Base-by-base conservation (phyloP, 1,140 invertebrate species). In the Papilio dardanus region DNA sequence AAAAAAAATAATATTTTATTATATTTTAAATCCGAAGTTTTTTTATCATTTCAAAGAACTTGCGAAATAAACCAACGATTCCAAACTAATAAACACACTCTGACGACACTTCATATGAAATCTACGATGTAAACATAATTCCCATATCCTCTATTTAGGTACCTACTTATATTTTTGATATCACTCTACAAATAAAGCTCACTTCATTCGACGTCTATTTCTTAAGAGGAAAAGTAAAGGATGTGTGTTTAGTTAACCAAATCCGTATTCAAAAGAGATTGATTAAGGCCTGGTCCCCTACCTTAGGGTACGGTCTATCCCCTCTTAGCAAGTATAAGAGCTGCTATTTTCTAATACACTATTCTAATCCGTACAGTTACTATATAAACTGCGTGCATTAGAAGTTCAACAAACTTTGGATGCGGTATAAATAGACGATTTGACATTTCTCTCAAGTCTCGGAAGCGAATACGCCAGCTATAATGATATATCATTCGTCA, bases 361-460 rank as follows among this genome's bases (percentile, higher is more conserved):
- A 28, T 81, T 76, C 77, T 71, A 79, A 81, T 65, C 24, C 28
- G 8, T 46, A 54, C 12, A 10, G 30, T 74, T 62, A 62, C 24
- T 68, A 77, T 42, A 73, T 74, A 67, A 77, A 42, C n/a, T 74
- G 74, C 46, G 21, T 62, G 77, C 68, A 46, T 74, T 75, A 79
- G 54, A 30, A 82, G 86, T 86, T 88, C 86, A 86, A 84, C 76
- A 84, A 76, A 81, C 86, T 82, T 75, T 76, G 77, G 46, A 76
- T 62, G 62, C 73, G 71, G 82, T 74, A 74, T 74, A 75, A 83
- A 81, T 84, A 87, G 79, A 85, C 82, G 81, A 83, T 86, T 83
- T 85, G 86, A 87, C 87, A 89, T 85, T 88, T 87, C 81, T 71
- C 74, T 35, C 35, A 58, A 69, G 74, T 79, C 80, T 82, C 77